Evolutionary conservation across 1,140 invertebrate genomes (phyloP), one percentile per base, ranked within the genome.

Genomic region (Bombus pascuorum): DNA sequence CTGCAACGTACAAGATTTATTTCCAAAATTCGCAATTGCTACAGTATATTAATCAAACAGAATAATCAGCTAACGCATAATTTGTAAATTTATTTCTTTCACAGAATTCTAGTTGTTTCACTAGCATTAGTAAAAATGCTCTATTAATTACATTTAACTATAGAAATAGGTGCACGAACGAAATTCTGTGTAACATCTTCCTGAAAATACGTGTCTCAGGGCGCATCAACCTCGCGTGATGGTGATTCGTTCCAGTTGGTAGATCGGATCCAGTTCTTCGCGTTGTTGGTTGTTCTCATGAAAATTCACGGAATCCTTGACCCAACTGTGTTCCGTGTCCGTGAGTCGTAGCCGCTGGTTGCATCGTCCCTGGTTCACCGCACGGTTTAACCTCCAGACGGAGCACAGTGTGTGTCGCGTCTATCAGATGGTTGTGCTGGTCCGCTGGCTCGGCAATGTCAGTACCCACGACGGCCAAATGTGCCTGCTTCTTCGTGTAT

Each of bases 301-400:
- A 90, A 90, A 90, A 87, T 86, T 87, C 86, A 84, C 65, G 66
- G 79, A 87, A 90, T 87, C 83, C 89, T 90, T 90, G 89, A 90
- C 81, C 88, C 77, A 90, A 85, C 88, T 62, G 81, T 83, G 78
- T 86, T 76, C 53, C 73, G 71, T 47, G 72, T 34, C 68, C 82
- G 75, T 74, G 79, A 71, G 83, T 37, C 83, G 39, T 42, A 71
- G 32, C 66, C 57, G 42, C n/a, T 62, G 88, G 83, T 78, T 89
- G 77, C 73, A 86, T 87, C 82, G 89, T 90, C 78, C 80, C 77
- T 80, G 86, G 80, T 90, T 88, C 89, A 83, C 86, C 89, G 72
- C 89, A 57, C 89, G 86, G 80, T 90, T 90, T 90, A 90, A 90
- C 89, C 89, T 90, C 83, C 89, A 88, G 86, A 90, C 89, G 71